Percentiles rank a stretch among this genome's conserved stretches.
Conservation (phyloP, 2,113 vertebrate genomes). For the Panthera tigris region DNA sequence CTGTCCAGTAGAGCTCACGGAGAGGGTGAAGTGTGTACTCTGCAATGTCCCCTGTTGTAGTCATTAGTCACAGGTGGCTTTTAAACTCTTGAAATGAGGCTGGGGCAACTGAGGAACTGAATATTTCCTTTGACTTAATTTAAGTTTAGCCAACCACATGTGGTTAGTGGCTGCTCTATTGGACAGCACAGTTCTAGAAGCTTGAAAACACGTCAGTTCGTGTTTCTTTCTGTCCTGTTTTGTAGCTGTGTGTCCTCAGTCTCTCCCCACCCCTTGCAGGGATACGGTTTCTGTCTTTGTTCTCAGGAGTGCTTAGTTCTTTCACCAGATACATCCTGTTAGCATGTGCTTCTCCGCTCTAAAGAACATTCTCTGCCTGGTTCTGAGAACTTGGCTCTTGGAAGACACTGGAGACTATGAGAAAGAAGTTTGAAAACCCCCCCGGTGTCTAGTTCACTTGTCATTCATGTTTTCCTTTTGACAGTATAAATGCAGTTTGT, state of each 20-base stretch:
- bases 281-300: not conserved
- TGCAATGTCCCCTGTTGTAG: not conserved
- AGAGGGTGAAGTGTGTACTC: not conserved
- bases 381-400: not conserved
- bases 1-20: not conserved
- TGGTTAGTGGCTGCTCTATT: not conserved
- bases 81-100: not conserved
- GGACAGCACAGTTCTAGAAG: not conserved
- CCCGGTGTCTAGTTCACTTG: not conserved
- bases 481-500: slow-evolving; percentile 58
- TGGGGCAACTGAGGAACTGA: not conserved
- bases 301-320: not conserved
- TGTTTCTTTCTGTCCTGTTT: not conserved
- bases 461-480: slow-evolving; percentile 58
- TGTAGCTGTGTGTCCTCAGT: not conserved
- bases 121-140: not conserved
- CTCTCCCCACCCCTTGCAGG: not conserved
- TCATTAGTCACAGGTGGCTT: not conserved
- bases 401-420: not conserved
- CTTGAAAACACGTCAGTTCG: not conserved
- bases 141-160: not conserved
- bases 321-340: not conserved
- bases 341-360: not conserved
- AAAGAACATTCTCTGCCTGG: not conserved
- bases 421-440: not conserved